A percentile compares a stretch with the other conserved stretches of the same genome.
These are phyloP conservation scores for Amorpha juglandis DNA, from an alignment of 2,888 invertebrate species.

Conservation along the genomic window DNA sequence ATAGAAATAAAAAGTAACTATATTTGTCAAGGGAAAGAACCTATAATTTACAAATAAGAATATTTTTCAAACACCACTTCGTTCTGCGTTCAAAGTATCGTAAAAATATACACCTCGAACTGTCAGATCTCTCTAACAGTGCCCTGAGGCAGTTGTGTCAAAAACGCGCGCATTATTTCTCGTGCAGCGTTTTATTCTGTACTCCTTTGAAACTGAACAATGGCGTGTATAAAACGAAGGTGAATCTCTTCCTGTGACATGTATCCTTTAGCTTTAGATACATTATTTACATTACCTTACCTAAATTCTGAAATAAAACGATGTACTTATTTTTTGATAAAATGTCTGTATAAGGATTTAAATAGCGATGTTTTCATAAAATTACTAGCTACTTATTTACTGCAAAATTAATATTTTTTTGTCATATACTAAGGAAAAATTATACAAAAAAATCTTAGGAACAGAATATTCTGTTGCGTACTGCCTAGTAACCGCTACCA, in stretches of 20 bases:
- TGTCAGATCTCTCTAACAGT: background rate
- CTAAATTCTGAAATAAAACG: too few species aligned
- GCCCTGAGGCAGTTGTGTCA: slow-evolving; percentile 10
- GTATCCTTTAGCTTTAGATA: background rate
- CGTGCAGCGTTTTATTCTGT: background rate
- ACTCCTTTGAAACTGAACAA: background rate
- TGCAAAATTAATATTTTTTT: too few species aligned
- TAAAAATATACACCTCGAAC: slow-evolving; percentile 1
- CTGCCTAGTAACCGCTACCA: too few species aligned
- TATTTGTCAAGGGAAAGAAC: too few species aligned
- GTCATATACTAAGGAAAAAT: too few species aligned
- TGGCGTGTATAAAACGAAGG: background rate
- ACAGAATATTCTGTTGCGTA: too few species aligned
- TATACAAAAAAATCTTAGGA: too few species aligned
- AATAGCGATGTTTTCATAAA: too few species aligned
- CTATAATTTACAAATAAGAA: background rate
- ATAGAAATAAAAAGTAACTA: too few species aligned
- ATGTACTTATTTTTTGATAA: too few species aligned
- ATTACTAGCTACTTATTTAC: too few species aligned
- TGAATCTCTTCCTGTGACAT: slow-evolving; percentile 7
- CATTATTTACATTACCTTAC: background rate
- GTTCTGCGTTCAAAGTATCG: background rate
- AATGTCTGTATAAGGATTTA: too few species aligned
- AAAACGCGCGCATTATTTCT: slow-evolving; percentile 12
- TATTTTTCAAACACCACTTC: background rate